Evolutionary conservation across 2,888 invertebrate genomes (phyloP).

Genomic region (Heliconius erato): DNA sequence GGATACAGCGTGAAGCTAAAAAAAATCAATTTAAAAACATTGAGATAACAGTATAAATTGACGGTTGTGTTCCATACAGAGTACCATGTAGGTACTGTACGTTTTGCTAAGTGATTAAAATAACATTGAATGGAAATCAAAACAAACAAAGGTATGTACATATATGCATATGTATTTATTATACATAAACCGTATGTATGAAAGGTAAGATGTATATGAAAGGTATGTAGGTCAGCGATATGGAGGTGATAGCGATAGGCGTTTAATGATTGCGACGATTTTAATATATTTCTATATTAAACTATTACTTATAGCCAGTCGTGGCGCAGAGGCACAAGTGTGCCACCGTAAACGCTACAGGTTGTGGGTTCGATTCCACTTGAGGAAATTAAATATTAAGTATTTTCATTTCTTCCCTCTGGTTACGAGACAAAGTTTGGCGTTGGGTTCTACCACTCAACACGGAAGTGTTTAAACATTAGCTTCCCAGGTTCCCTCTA

Average conservation of each 20-base stretch:
- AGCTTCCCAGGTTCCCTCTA: no score
- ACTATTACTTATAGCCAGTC: no score
- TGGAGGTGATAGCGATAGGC: neutral
- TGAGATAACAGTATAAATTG: neutral
- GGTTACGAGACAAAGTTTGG: no score
- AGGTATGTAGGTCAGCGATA: constrained; percentile 4
- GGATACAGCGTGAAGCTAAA: neutral
- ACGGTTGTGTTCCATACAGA: neutral
- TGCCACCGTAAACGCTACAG: no score
- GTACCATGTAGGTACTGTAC: no score
- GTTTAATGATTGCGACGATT: neutral
- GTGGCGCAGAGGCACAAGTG: no score
- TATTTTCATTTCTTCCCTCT: no score
- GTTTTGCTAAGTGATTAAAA: neutral
- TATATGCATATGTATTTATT: neutral
- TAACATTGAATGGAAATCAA: neutral
- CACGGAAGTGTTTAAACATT: no score
- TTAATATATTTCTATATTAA: neutral
- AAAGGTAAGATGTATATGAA: neutral
- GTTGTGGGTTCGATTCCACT: no score
- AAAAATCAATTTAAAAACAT: neutral
- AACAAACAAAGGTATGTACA: neutral
- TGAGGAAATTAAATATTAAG: no score
- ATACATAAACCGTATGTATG: neutral
- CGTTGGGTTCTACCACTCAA: no score